Conservation (phyloP, 2,888 invertebrate genomes). For the Ceramica pisi region DNA sequence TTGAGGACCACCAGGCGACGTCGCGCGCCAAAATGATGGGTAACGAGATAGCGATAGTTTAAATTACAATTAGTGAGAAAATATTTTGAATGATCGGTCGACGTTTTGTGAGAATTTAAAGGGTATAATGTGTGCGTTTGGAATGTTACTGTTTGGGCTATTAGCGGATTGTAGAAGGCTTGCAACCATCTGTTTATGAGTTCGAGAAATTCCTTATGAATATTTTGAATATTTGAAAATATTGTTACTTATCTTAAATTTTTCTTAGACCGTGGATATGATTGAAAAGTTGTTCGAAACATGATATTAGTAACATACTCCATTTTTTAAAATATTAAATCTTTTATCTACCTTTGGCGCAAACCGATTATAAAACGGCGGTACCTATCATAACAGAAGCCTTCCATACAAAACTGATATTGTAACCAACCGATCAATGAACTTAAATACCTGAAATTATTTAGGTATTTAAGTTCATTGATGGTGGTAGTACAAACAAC, state of each 20-base stretch:
- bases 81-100: constrained; percentile 67
- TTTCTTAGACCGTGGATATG: too few relatives aligned
- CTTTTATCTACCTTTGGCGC: not conserved
- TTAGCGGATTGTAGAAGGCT: not conserved
- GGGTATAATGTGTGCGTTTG: constrained; percentile 17
- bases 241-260: too few relatives aligned
- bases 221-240: not conserved
- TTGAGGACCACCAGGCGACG: constrained; percentile 84
- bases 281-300: too few relatives aligned
- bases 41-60: constrained; percentile 80
- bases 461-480: too few relatives aligned
- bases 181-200: too few relatives aligned
- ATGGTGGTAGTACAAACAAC: constrained; percentile 81
- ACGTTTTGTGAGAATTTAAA: constrained; percentile 22
- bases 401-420: constrained; percentile 32
- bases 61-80: constrained; percentile 85
- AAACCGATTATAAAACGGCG: constrained; percentile 39
- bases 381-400: constrained; percentile 46
- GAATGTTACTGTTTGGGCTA: constrained; percentile 18
- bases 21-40: constrained; percentile 76
- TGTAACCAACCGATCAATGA: constrained; percentile 65
- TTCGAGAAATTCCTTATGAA: too few relatives aligned
- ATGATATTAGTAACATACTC: too few relatives aligned
- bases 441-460: constrained; percentile 75
- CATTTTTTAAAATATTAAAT: not conserved